Percentiles rank a stretch among this genome's conserved stretches.
Evolutionary conservation across 2,113 vertebrate species (phyloP).

Genomic region (Sigmodon hispidus): DNA sequence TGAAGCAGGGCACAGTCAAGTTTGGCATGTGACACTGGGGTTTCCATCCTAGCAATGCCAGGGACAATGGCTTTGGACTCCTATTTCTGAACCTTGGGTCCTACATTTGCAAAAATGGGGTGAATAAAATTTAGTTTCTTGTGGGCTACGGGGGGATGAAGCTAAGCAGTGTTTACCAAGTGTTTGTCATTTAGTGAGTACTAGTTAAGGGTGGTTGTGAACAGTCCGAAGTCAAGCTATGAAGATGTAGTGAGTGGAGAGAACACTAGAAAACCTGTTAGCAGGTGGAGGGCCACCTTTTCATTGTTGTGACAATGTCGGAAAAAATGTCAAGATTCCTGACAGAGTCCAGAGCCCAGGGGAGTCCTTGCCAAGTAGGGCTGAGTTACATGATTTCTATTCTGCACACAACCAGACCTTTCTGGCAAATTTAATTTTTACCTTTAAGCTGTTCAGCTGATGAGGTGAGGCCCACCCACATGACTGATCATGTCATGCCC

Average conservation of each 20-base stretch:
- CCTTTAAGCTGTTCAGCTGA: not conserved
- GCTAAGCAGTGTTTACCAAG: not conserved
- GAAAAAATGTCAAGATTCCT: not conserved
- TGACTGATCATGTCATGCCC: no score
- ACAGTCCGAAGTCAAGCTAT: not conserved
- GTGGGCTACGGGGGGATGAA: not conserved
- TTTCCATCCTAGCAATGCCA: not conserved
- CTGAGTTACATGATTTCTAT: not conserved
- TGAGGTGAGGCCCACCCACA: not conserved
- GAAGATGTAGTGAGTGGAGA: not conserved
- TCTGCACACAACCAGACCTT: not conserved
- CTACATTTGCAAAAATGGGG: slow-evolving; percentile 25
- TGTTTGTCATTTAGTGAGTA: not conserved
- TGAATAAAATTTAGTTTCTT: not conserved
- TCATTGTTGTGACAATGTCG: not conserved
- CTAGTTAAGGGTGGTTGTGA: not conserved
- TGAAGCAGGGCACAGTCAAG: not conserved
- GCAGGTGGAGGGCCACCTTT: not conserved
- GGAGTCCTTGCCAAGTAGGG: not conserved
- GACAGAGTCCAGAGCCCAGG: not conserved
- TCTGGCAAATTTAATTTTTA: not conserved
- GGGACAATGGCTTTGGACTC: not conserved
- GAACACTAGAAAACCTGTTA: not conserved
- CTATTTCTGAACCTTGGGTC: not conserved
- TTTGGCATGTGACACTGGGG: not conserved